Percentiles rank a stretch among this genome's conserved stretches.
Evolutionary conservation across 2,113 vertebrate species (phyloP).

Genomic region (Leptocoma aspasia): DNA sequence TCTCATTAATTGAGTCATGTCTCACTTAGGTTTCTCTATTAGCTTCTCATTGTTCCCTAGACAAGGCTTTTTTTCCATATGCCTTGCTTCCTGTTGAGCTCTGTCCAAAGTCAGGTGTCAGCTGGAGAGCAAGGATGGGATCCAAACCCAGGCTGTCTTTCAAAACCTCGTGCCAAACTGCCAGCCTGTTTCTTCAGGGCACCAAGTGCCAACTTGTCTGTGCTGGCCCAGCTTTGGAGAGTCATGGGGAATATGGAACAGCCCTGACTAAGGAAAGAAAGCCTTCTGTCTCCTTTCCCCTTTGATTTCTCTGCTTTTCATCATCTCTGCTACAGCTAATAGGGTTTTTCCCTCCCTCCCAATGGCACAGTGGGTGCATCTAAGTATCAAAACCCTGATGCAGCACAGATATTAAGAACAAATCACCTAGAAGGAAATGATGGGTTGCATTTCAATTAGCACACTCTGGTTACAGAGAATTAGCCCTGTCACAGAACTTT

Average conservation of each 20-base stretch:
- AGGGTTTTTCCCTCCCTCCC: conserved; percentile 7
- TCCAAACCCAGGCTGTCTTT: conserved; percentile 8
- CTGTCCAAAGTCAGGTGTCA: conserved; percentile 59
- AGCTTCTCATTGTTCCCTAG: conserved; percentile 59
- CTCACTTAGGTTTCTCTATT: conserved; percentile 64
- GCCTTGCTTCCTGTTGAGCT: conserved; percentile 53
- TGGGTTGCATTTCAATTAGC: conserved; percentile 48
- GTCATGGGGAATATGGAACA: background rate
- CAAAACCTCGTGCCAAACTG: background rate
- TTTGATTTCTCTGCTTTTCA: conserved; percentile 43
- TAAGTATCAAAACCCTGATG: conserved; percentile 17
- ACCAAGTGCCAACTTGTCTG: background rate
- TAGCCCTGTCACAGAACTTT: conserved; percentile 30
- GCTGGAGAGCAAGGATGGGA: conserved; percentile 39
- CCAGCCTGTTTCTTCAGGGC: conserved; percentile 38
- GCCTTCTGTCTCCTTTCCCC: conserved; percentile 39
- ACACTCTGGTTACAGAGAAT: conserved; percentile 13
- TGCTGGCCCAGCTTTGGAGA: background rate
- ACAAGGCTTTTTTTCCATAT: conserved; percentile 57
- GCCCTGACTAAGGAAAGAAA: background rate
- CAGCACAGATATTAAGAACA: conserved; percentile 26
- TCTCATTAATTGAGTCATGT: conserved; percentile 70
- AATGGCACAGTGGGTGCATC: conserved; percentile 27
- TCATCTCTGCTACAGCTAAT: conserved; percentile 3
- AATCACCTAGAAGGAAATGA: conserved; percentile 53